phyloP scores from a whole-genome alignment of 2,797 vertebrate genomes.

The Gambusia yucatana region DNA sequence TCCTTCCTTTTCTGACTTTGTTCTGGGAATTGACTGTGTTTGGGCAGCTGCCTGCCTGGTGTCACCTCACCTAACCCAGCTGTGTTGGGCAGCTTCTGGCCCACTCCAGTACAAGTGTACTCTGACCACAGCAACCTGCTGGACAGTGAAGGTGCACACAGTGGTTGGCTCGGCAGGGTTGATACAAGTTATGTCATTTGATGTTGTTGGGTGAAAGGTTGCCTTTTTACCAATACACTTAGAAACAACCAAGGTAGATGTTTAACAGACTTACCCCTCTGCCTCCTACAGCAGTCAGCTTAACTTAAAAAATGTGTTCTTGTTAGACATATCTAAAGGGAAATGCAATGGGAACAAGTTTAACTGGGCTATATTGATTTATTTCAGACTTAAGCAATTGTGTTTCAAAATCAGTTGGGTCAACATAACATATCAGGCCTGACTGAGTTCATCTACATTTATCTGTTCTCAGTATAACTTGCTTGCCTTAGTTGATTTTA shows the following conservation, averaged over 20 bases:
- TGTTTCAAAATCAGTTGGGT: background rate
- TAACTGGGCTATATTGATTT: background rate
- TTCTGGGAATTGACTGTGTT: constrained; percentile 67
- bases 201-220: background rate
- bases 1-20: constrained; percentile 46
- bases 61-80: constrained; percentile 55
- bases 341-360: background rate
- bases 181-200: constrained; percentile 31
- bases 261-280: background rate
- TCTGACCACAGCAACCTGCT: constrained; percentile 39
- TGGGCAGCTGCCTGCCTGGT: constrained; percentile 80
- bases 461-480: background rate
- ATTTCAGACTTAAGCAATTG: background rate
- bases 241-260: background rate
- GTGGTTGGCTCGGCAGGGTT: constrained; percentile 41
- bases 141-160: constrained; percentile 27
- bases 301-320: background rate
- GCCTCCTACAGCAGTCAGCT: background rate
- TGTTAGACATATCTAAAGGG: background rate
- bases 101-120: constrained; percentile 34
- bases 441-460: background rate
- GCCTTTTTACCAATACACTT: background rate
- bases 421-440: background rate
- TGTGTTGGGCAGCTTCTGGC: constrained; percentile 41
- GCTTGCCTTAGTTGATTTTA: background rate